Percentiles rank a stretch among this genome's conserved stretches.
These are phyloP conservation scores for Sciurus vulgaris DNA, from an alignment of 2,797 vertebrate species.

Conservation along the genomic window DNA sequence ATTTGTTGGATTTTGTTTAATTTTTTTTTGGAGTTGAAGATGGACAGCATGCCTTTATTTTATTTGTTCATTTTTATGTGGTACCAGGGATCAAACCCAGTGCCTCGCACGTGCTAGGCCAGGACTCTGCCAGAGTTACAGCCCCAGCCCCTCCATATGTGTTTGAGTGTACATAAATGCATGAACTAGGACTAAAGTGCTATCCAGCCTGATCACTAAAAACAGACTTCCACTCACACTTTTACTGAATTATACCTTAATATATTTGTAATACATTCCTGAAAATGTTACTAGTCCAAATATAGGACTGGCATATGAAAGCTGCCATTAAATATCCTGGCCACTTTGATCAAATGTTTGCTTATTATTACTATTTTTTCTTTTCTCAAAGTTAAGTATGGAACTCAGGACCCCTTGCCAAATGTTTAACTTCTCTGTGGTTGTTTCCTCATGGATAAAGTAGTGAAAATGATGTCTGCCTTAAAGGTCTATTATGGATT, in stretches of 20 bases:
- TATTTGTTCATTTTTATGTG: no score
- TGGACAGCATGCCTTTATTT: no score
- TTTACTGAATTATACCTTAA: neutral
- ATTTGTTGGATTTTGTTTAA: no score
- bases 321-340: neutral
- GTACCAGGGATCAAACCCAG: no score
- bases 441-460: neutral
- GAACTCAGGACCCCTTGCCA: neutral
- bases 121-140: no score
- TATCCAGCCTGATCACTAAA: neutral
- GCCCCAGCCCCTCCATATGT: neutral
- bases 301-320: neutral
- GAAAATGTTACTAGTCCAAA: slow-evolving; percentile 37
- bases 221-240: neutral
- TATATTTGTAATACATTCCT: neutral
- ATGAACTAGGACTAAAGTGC: neutral
- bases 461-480: neutral
- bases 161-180: neutral
- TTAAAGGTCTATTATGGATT: neutral
- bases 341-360: neutral
- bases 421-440: neutral
- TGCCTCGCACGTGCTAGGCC: no score
- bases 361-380: no score
- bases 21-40: no score
- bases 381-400: neutral